Conservation (phyloP, 2,113 vertebrate species). For the Mionectes macconnelli region DNA sequence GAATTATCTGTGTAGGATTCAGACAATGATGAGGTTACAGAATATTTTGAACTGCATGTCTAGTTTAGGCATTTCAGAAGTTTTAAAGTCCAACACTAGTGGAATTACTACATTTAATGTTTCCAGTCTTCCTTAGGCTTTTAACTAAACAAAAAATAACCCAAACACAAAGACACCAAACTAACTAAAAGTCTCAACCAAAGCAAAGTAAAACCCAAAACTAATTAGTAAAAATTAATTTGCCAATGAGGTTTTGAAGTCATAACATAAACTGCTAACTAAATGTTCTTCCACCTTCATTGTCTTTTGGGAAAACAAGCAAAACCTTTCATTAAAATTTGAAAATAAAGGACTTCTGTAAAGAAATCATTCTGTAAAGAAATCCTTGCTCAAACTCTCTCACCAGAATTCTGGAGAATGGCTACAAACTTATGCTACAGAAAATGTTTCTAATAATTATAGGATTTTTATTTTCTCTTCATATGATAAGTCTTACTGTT, state of each 20-base stretch:
- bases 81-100: neutral
- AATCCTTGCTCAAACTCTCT: neutral
- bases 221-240: neutral
- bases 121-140: neutral
- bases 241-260: neutral
- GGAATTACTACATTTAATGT: neutral
- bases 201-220: neutral
- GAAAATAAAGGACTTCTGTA: neutral
- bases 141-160: neutral
- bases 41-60: neutral
- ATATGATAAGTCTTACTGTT: neutral
- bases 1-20: constrained; percentile 46
- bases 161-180: neutral
- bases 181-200: fast-evolving
- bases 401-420: neutral
- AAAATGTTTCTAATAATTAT: neutral
- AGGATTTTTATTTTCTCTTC: neutral
- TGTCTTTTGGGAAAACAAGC: neutral
- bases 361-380: neutral
- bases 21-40: constrained; percentile 20
- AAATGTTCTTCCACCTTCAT: neutral
- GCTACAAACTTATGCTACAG: neutral
- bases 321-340: neutral
- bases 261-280: neutral
- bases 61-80: neutral